Base-by-base conservation (phyloP, 1,140 invertebrate genomes). In the Drosophila eugracilis region DNA sequence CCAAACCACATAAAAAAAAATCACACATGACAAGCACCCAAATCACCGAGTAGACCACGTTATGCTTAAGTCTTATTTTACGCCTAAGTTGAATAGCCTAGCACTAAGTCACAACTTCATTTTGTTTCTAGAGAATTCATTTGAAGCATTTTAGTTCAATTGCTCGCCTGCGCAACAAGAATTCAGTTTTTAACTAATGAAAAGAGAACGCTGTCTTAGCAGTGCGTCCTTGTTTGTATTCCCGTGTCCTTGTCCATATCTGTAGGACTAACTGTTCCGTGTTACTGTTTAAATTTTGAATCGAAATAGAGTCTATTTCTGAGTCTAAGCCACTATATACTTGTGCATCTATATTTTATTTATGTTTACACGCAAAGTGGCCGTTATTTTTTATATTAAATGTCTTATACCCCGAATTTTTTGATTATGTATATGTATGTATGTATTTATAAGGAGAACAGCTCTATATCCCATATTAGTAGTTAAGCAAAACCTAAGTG, bases 371-470 rank as follows among this genome's bases (percentile, higher is more conserved):
- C 30, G 30, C 22, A 17, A 37, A n/a, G n/a, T n/a, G n/a, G n/a
- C 39, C 3, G 9, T n/a, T 30, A 3, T 7, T 42, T 42, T 32
- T 67, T 15, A 39, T 53, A 54, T 60, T 60, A 19, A 39, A 26
- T 52, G 34, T 32, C 48, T 67, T 53, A 32, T 44, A 37, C 62
- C 39, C 65, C 65, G 65, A 69, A 69, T 69, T 67, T 52, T 53
- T 41, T 45, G 28, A 53, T 15, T 28, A 41, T 60, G 42, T 52
- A 14, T 52, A 15, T 67, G 28, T 67, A 17, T 66, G 34, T 66
- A 39, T 39, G 34, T 59, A 60, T 30, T 67, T 53, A 4, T 69
- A 69, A 34, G 63, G 32, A 26, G 9, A 12, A 26, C 32, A n/a
- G 62, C 34, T 30, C 41, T 14, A 1, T 62, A 65, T 39, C 0